Evolutionary conservation across 2,113 vertebrate species (phyloP).

Genomic region (Periophthalmodon schlosseri): DNA sequence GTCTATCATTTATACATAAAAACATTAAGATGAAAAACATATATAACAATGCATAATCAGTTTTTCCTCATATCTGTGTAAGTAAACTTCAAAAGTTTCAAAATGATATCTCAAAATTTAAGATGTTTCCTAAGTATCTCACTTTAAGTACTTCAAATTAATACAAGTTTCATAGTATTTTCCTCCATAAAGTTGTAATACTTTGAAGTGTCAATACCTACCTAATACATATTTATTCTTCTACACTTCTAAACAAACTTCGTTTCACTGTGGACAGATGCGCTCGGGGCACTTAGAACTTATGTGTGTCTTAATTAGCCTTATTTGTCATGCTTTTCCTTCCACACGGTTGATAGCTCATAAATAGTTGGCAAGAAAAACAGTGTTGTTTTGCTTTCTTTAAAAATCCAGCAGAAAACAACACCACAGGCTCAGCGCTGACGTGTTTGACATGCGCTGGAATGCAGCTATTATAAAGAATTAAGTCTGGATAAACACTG

Average conservation of each 20-base stretch:
- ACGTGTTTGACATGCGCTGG: constrained; percentile 21
- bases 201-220: not conserved
- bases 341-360: not conserved
- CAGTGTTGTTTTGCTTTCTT: constrained; percentile 1
- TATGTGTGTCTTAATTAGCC: not conserved
- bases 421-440: constrained; percentile 4
- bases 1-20: too few relatives aligned
- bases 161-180: not conserved
- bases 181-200: not conserved
- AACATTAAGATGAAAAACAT: too few relatives aligned
- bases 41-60: too few relatives aligned
- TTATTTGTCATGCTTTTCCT: not conserved
- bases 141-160: not conserved
- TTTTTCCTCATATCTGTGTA: too few relatives aligned
- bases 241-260: not conserved
- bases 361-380: not conserved
- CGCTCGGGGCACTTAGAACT: not conserved
- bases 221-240: constrained; percentile 1
- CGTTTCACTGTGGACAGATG: not conserved
- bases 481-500: constrained; percentile 19
- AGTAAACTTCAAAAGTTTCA: too few relatives aligned
- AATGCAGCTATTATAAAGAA: constrained; percentile 15
- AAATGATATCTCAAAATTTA: too few relatives aligned
- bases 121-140: too few relatives aligned
- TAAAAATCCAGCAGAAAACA: constrained; percentile 1